Evolutionary conservation across 2,888 invertebrate species (phyloP).

Genomic region (Spialia ferax): DNA sequence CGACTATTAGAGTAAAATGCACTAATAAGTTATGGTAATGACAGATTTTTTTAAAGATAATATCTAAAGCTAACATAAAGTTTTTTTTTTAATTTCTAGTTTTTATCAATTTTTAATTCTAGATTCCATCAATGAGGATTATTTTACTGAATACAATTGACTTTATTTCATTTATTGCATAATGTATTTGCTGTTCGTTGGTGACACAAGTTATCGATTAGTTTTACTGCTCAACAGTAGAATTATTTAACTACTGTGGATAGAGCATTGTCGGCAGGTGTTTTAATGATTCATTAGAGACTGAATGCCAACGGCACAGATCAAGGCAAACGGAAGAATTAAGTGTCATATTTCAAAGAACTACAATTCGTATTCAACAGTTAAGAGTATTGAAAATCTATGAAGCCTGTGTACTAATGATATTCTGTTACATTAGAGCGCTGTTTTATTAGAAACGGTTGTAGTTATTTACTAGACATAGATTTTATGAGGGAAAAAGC

Average conservation of each 20-base stretch:
- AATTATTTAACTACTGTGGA: slow-evolving; percentile 7
- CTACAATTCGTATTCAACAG: slow-evolving; percentile 25
- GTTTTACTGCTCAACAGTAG: neutral
- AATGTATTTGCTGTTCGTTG: too few species aligned
- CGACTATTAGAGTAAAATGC: too few species aligned
- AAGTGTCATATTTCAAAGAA: slow-evolving; percentile 37
- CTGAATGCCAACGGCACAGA: slow-evolving; percentile 33
- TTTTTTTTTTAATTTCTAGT: too few species aligned
- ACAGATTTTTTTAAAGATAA: too few species aligned
- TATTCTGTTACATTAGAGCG: neutral
- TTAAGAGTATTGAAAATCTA: slow-evolving; percentile 15
- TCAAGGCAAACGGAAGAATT: slow-evolving; percentile 29
- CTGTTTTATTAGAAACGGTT: neutral
- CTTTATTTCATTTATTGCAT: too few species aligned
- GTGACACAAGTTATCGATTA: neutral
- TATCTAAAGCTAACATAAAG: too few species aligned
- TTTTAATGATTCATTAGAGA: slow-evolving; percentile 13
- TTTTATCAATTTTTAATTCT: too few species aligned
- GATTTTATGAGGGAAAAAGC: neutral
- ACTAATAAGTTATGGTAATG: too few species aligned
- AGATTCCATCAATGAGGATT: too few species aligned
- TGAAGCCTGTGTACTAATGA: neutral
- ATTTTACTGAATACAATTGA: too few species aligned
- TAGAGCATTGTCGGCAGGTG: slow-evolving; percentile 27
- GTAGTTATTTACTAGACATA: neutral